These are phyloP conservation scores for Eospalax fontanierii DNA, from an alignment of 2,797 vertebrate genomes.

Conservation along the genomic window DNA sequence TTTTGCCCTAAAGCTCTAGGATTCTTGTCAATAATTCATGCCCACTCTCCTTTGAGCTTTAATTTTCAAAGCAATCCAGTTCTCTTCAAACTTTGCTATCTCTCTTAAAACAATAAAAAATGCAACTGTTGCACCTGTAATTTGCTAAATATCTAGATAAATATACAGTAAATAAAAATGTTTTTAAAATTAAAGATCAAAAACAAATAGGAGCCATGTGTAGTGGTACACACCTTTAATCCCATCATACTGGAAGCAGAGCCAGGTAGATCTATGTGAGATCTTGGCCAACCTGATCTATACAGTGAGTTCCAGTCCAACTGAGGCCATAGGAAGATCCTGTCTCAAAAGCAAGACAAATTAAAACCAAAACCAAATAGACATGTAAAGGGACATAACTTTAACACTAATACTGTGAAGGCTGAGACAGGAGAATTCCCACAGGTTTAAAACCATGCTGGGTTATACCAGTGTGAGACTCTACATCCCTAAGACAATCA, in stretches of 20 bases:
- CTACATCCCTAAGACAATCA: background rate
- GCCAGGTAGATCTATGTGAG: too few species aligned
- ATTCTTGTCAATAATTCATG: background rate
- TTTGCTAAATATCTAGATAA: background rate
- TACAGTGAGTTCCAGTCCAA: too few species aligned
- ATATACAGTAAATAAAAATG: background rate
- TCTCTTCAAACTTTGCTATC: background rate
- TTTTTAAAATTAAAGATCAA: background rate
- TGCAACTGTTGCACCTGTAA: background rate
- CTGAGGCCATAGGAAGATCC: too few species aligned
- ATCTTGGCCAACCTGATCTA: too few species aligned
- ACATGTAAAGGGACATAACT: too few species aligned
- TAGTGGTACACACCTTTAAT: background rate
- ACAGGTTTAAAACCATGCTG: background rate
- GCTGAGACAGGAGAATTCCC: background rate
- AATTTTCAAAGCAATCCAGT: background rate
- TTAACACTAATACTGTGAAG: too few species aligned
- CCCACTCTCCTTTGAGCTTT: background rate
- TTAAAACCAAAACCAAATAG: too few species aligned
- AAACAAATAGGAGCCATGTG: background rate
- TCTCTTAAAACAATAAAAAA: constrained; percentile 16
- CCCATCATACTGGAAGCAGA: too few species aligned
- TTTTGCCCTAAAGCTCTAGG: constrained; percentile 4
- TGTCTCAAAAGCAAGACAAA: too few species aligned
- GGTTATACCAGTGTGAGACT: background rate